phyloP scores from a whole-genome alignment of 2,888 invertebrate genomes.

The Pheosia gnoma region DNA sequence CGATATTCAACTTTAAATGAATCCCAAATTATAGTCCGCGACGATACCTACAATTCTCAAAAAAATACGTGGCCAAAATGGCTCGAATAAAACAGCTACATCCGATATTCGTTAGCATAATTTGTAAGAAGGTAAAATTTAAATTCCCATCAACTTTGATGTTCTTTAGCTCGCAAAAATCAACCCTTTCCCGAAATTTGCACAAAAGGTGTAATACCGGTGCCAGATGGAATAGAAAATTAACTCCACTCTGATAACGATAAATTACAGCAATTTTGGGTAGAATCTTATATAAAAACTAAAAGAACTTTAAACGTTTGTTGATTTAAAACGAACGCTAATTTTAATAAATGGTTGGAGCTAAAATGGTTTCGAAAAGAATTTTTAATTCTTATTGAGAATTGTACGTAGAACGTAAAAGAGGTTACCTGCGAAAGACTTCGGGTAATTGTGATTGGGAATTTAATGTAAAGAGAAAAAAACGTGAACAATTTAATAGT shows the following conservation, averaged over 20 bases:
- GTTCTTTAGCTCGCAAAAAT: constrained; percentile 48
- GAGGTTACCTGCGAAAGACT: neutral
- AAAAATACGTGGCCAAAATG: neutral
- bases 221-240: constrained; percentile 50
- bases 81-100: constrained; percentile 37
- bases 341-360: constrained; percentile 25
- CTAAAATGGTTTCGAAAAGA: constrained; percentile 12
- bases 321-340: constrained; percentile 21
- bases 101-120: constrained; percentile 54
- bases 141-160: constrained; percentile 55
- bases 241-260: constrained; percentile 43
- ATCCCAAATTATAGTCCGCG: too few relatives aligned
- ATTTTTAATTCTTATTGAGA: neutral
- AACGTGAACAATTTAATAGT: neutral
- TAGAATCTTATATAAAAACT: constrained; percentile 29
- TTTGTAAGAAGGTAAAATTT: constrained; percentile 50
- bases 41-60: neutral
- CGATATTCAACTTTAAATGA: too few relatives aligned
- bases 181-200: constrained; percentile 50
- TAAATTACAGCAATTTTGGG: constrained; percentile 36
- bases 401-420: neutral
- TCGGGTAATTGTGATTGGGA: constrained; percentile 3
- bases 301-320: constrained; percentile 17
- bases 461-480: neutral
- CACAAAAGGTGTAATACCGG: constrained; percentile 44